phyloP scores from a whole-genome alignment of 2,797 vertebrate genomes.

The Gymnocypris eckloni region DNA sequence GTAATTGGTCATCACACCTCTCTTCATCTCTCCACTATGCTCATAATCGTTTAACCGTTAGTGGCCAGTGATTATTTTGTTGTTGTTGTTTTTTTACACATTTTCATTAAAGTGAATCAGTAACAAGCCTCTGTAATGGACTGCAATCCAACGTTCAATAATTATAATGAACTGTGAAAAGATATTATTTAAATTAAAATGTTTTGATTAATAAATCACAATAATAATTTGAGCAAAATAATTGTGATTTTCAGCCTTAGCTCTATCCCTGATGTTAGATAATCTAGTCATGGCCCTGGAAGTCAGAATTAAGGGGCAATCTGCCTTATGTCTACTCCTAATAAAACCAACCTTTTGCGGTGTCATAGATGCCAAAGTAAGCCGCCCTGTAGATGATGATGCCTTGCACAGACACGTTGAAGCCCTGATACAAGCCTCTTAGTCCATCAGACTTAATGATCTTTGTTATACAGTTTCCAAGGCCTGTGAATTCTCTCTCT shows the following conservation, averaged over 20 bases:
- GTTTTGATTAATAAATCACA: not conserved
- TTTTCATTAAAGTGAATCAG: not conserved
- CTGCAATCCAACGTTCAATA: not conserved
- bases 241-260: not conserved
- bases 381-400: constrained; percentile 88
- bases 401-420: constrained; percentile 83
- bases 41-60: no score
- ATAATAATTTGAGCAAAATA: not conserved
- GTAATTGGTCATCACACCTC: no score
- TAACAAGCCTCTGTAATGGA: not conserved
- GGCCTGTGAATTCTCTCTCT: constrained; percentile 75
- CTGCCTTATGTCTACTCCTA: not conserved
- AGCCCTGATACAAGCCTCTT: constrained; percentile 80
- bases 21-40: no score
- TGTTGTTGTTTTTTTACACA: not conserved
- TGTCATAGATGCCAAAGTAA: constrained; percentile 89
- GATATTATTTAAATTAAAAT: not conserved
- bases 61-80: not conserved
- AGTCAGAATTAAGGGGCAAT: not conserved
- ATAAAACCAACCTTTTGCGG: constrained; percentile 79
- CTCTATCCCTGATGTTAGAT: not conserved
- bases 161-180: not conserved
- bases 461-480: constrained; percentile 78
- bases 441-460: constrained; percentile 77
- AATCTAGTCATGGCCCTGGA: not conserved